Percentiles rank a stretch among this genome's conserved stretches.
phyloP scores from a whole-genome alignment of 2,797 vertebrate genomes.

The Spinibarbus caldwelli region DNA sequence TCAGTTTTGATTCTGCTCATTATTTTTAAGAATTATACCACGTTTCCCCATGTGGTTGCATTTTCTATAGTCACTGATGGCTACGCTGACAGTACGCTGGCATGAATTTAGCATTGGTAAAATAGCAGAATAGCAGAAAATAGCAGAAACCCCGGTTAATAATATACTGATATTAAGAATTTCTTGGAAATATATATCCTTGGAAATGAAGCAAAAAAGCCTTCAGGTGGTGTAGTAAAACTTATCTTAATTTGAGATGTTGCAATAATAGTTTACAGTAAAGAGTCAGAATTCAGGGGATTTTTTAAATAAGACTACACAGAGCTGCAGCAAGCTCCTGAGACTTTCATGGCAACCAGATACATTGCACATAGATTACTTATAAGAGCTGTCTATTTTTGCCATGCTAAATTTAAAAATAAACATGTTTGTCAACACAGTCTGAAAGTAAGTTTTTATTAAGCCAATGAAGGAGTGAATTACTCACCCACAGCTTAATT shows the following conservation, averaged over 20 bases:
- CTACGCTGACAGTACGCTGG: not conserved
- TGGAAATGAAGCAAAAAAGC: not conserved
- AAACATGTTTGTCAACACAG: not conserved
- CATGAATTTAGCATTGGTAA: no score
- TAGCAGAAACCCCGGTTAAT: no score
- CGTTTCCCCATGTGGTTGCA: constrained; percentile 17
- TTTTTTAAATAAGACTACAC: not conserved
- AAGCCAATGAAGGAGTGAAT: not conserved
- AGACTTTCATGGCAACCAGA: not conserved
- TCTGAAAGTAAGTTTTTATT: not conserved
- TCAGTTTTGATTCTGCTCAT: constrained; percentile 24
- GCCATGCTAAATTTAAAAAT: not conserved
- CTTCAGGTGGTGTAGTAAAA: no score
- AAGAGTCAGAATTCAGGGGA: not conserved
- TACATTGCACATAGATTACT: not conserved
- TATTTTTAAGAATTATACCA: constrained; percentile 29
- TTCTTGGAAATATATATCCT: not conserved
- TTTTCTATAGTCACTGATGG: not conserved
- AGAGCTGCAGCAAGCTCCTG: not conserved
- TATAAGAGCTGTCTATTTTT: not conserved
- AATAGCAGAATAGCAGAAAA: no score
- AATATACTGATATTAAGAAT: not conserved
- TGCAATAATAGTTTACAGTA: not conserved
- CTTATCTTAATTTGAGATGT: not conserved
- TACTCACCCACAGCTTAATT: no score